Percentiles rank a stretch among this genome's conserved stretches.
phyloP scores from a whole-genome alignment of 2,797 vertebrate genomes.

The Gambusia yucatana region DNA sequence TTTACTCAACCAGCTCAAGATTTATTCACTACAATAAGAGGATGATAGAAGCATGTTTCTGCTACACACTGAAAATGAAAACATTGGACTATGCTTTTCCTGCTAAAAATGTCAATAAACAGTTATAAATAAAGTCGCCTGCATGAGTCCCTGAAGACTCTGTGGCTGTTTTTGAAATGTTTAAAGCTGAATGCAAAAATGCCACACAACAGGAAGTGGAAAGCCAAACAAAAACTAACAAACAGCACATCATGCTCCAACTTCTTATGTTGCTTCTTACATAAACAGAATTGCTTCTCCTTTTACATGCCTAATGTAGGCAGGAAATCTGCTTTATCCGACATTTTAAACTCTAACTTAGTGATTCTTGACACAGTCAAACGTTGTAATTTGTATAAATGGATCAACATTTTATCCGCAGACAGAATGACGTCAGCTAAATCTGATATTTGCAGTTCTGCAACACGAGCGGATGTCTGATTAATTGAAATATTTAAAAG shows the following conservation, averaged over 20 bases:
- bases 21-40: background rate
- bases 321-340: background rate
- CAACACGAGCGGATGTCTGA: background rate
- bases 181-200: background rate
- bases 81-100: background rate
- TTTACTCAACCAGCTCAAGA: background rate
- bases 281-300: background rate
- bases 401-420: background rate
- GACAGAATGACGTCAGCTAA: background rate
- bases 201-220: conserved; percentile 3
- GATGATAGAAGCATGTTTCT: background rate
- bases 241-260: background rate
- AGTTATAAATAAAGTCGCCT: background rate
- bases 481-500: background rate
- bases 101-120: background rate
- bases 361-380: background rate
- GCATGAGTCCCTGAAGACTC: background rate
- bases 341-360: background rate
- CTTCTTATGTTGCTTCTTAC: background rate
- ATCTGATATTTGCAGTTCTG: background rate
- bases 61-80: background rate
- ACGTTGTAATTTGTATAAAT: background rate
- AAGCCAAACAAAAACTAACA: background rate
- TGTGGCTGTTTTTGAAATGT: conserved; percentile 1
- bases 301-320: background rate